Percentiles rank a stretch among this genome's conserved stretches.
These are phyloP conservation scores for Lepidurus apus DNA, from an alignment of 1,140 invertebrate species.

Conservation along the genomic window DNA sequence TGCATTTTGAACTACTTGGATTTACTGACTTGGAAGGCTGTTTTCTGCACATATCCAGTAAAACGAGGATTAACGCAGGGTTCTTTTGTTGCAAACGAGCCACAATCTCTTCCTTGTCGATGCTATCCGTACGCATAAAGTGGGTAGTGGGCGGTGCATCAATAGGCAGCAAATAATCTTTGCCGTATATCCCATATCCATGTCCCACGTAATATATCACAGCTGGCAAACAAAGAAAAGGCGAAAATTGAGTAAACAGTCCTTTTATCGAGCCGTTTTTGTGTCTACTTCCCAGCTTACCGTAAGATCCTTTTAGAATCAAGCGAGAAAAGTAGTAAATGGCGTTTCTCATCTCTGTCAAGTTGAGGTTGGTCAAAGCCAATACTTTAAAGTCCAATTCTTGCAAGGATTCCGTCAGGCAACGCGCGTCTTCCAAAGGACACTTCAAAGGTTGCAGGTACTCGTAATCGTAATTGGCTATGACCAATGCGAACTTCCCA, in stretches of 20 bases:
- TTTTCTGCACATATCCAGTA: slow-evolving; percentile 45
- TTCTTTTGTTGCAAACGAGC: slow-evolving; percentile 41
- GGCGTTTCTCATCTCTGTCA: slow-evolving; percentile 43
- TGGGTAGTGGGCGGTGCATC: slow-evolving; percentile 40
- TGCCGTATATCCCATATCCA: slow-evolving; percentile 47
- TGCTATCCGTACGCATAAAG: slow-evolving; percentile 42
- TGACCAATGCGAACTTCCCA: slow-evolving; percentile 45
- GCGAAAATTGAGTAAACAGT: background rate
- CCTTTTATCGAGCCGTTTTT: too few relatives aligned
- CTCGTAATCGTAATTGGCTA: slow-evolving; percentile 44
- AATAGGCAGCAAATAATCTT: slow-evolving; percentile 43
- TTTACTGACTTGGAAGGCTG: background rate
- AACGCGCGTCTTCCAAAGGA: slow-evolving; percentile 44
- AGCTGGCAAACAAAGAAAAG: slow-evolving; percentile 37
- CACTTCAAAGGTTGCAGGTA: slow-evolving; percentile 40
- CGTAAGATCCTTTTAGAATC: slow-evolving; percentile 43
- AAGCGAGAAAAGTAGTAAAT: slow-evolving; percentile 41
- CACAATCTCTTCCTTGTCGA: slow-evolving; percentile 45
- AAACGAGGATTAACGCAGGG: slow-evolving; percentile 43
- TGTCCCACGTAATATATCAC: slow-evolving; percentile 47
- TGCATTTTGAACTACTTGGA: too few relatives aligned
- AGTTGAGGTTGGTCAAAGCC: slow-evolving; percentile 41
- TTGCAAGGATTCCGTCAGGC: slow-evolving; percentile 42
- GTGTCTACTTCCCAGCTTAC: slow-evolving; percentile 36
- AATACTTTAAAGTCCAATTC: slow-evolving; percentile 45